phyloP scores from a whole-genome alignment of 2,797 vertebrate species.

The Sebastes flavidus region DNA sequence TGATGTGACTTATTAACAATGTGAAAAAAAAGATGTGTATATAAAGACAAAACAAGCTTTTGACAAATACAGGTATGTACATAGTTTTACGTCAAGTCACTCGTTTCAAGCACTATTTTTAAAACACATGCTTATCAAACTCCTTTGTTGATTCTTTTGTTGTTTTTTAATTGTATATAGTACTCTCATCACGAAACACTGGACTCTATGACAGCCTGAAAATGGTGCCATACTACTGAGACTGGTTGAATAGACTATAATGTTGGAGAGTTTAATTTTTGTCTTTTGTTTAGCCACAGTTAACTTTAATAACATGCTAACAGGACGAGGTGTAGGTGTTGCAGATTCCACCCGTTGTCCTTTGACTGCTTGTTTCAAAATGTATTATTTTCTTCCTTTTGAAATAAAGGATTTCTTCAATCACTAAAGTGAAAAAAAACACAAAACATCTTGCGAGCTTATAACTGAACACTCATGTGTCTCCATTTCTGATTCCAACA shows the following conservation, averaged over 20 bases:
- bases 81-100: constrained; percentile 66
- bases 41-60: constrained; percentile 50
- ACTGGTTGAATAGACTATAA: constrained; percentile 40
- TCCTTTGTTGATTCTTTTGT: constrained; percentile 43
- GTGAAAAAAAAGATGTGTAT: constrained; percentile 56
- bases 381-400: constrained; percentile 57
- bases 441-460: constrained; percentile 19
- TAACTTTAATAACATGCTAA: constrained; percentile 58
- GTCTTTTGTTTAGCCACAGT: constrained; percentile 51
- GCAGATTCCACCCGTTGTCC: constrained; percentile 41
- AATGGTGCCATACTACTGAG: constrained; percentile 78
- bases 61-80: constrained; percentile 69
- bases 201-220: constrained; percentile 64
- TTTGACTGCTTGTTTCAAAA: constrained; percentile 57
- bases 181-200: constrained; percentile 56
- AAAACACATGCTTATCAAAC: constrained; percentile 56
- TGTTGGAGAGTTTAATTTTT: constrained; percentile 25
- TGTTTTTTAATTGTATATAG: constrained; percentile 61
- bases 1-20: constrained; percentile 73
- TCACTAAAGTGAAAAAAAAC: constrained; percentile 51
- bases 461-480: not conserved
- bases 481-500: constrained; percentile 10
- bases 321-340: constrained; percentile 45
- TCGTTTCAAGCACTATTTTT: constrained; percentile 72
- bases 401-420: constrained; percentile 56